Evolutionary conservation across 1,140 invertebrate genomes (phyloP), one percentile per base, ranked within the genome.

Genomic region (Drosophila pseudoananassae): DNA sequence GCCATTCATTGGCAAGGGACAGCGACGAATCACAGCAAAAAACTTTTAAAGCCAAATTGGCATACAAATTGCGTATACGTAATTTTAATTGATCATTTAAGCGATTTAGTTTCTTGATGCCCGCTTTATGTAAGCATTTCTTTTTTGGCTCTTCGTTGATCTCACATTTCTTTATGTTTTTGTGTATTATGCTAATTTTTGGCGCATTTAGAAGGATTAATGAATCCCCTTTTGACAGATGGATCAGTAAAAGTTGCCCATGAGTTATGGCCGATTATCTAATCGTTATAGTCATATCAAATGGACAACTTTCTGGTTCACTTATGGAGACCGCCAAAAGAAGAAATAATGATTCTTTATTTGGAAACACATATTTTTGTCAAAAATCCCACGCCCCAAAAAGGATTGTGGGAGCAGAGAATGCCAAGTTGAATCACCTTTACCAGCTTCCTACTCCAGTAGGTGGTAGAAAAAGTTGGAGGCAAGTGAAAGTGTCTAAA

Each of bases 1-100:
- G 31, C 43, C 55, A 84, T 85, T 61, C 77, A 64, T 65, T 56
- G 58, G 53, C 57, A 79, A 66, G 40, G 40, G 40, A 43, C 40
- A 43, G 40, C 40, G 15, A 43, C 40, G 15, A 43, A 14, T 36
- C 45, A 51, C 43, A 59, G 49, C 43, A 49, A 53, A 63, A 60
- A 60, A 65, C 23, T 2, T 56, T 68, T 33, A 33, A 74, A 50
- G 66, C 50, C 61, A 76, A 76, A 76, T 76, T 84, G 81, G 71
- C 73, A 76, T 76, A 76, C 73, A 76, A 76, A 76, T 76, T 76
- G 72, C 73, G 73, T 76, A 76, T 76, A 76, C 73, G 73, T 85
- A 85, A 85, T 85, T 87, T 85, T 85, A 85, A 85, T 85, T 85
- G 83, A 82, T 75, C 78, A 73, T 63, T 82, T 75, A 87, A 75